Conservation (phyloP, 1,140 invertebrate genomes). For the Papilio xuthus region DNA sequence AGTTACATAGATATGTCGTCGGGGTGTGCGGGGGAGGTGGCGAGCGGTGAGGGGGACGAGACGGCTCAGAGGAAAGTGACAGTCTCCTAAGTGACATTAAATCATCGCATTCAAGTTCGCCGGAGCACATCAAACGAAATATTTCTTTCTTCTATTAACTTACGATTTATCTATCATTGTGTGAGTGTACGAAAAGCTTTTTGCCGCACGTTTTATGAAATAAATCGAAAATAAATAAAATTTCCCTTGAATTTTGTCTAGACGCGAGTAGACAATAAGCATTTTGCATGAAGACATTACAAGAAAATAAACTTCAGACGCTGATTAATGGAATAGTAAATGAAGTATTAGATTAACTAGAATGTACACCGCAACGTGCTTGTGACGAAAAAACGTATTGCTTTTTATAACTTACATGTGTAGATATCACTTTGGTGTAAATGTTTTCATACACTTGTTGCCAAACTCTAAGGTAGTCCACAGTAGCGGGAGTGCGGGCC, state of each 20-base stretch:
- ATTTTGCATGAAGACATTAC: background rate
- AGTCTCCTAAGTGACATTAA: conserved; percentile 28
- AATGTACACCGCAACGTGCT: no score
- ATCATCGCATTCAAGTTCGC: conserved; percentile 22
- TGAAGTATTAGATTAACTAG: no score
- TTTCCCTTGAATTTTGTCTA: background rate
- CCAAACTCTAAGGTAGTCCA: background rate
- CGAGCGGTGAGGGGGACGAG: background rate
- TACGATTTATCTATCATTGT: conserved; percentile 22
- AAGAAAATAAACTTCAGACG: background rate
- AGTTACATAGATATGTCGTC: conserved; percentile 12
- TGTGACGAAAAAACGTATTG: no score
- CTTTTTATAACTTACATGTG: background rate
- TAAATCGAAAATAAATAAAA: conserved; percentile 3
- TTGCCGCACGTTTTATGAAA: background rate
- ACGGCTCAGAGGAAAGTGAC: background rate
- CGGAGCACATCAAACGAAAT: conserved; percentile 29
- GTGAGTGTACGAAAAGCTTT: background rate
- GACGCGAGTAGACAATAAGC: background rate
- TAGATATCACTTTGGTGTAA: background rate
- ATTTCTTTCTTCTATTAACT: conserved; percentile 31
- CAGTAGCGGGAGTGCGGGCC: background rate
- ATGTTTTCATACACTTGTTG: background rate
- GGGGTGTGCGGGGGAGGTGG: background rate
- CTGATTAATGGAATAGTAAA: no score